phyloP scores from a whole-genome alignment of 2,888 invertebrate genomes.

The Harmothoe impar region DNA sequence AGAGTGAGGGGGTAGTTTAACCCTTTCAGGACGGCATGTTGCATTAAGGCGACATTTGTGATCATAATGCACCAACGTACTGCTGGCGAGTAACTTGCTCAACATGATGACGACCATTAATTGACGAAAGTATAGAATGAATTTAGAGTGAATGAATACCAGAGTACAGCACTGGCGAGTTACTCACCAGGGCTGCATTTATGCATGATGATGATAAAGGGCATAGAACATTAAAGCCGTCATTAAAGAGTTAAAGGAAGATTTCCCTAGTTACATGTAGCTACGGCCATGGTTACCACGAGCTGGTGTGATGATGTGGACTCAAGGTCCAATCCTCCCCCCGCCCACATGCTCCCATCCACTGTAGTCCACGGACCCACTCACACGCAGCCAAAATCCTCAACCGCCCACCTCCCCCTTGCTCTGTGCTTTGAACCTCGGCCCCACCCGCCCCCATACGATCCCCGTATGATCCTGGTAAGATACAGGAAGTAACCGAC shows the following conservation, averaged over 20 bases:
- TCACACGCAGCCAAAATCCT: not conserved
- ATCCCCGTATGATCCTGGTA: conserved; percentile 10
- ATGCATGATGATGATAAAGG: too few species aligned
- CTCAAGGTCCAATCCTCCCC: not conserved
- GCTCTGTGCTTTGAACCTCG: not conserved
- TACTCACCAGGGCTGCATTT: too few species aligned
- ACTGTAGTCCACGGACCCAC: not conserved
- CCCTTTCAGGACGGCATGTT: too few species aligned
- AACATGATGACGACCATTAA: too few species aligned
- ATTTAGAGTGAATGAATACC: too few species aligned
- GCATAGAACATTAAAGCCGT: too few species aligned
- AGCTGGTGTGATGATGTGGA: not conserved
- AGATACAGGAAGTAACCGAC: not conserved
- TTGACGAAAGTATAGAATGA: too few species aligned
- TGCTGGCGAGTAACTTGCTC: too few species aligned
- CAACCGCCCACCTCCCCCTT: not conserved
- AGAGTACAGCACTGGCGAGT: too few species aligned
- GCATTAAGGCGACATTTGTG: too few species aligned
- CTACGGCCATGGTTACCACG: not conserved
- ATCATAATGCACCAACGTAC: too few species aligned
- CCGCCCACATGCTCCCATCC: not conserved
- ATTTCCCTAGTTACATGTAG: not conserved
- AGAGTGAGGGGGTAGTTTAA: not conserved
- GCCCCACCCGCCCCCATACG: not conserved
- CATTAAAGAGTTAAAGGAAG: not conserved